These are phyloP conservation scores for Standfussiana lucernea DNA, from an alignment of 2,888 invertebrate genomes.

Conservation along the genomic window DNA sequence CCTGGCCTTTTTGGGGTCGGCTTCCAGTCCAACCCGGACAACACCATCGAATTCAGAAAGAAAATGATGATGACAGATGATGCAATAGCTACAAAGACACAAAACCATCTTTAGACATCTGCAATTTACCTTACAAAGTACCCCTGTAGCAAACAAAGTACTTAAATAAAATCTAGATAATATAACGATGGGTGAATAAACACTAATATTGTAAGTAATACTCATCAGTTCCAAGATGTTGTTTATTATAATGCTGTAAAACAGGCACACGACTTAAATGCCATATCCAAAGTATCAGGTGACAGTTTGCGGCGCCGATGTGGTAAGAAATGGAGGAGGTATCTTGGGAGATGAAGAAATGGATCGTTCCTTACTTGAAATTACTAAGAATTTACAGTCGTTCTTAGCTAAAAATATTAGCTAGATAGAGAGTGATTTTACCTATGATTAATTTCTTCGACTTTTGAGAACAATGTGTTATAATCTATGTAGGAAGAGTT, in stretches of 20 bases:
- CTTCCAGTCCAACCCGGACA: too few species aligned
- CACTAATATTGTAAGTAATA: slow-evolving; percentile 62
- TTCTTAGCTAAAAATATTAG: too few species aligned
- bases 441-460: too few species aligned
- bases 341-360: neutral
- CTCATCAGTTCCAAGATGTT: slow-evolving; percentile 69
- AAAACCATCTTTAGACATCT: neutral
- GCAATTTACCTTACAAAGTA: neutral
- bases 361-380: neutral
- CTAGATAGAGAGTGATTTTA: too few species aligned
- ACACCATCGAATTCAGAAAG: neutral
- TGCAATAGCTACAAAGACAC: neutral
- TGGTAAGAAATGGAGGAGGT: slow-evolving; percentile 52
- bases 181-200: slow-evolving; percentile 34
- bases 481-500: too few species aligned
- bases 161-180: slow-evolving; percentile 40
- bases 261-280: slow-evolving; percentile 72
- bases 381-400: too few species aligned
- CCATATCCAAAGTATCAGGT: slow-evolving; percentile 74
- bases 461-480: too few species aligned
- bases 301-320: slow-evolving; percentile 63
- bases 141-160: neutral
- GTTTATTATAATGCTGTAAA: slow-evolving; percentile 74
- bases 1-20: too few species aligned
- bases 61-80: neutral